phyloP scores from a whole-genome alignment of 1,140 invertebrate genomes.

The Latrodectus geometricus region DNA sequence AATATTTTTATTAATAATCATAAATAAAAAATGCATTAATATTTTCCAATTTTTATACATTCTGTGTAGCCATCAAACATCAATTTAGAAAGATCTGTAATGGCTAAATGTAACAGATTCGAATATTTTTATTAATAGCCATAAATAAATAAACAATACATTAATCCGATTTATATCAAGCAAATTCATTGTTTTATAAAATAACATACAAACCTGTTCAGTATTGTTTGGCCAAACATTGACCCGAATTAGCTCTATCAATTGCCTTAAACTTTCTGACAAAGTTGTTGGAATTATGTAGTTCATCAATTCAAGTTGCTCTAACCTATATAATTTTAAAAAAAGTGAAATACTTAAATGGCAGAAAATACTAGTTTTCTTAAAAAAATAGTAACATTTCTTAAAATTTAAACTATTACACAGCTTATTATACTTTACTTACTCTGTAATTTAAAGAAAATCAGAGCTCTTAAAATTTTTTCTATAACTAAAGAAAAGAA shows the following conservation, averaged over 20 bases:
- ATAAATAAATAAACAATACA: not conserved
- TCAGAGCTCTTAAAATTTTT: too few relatives aligned
- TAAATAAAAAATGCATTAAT: too few relatives aligned
- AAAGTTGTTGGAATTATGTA: constrained; percentile 18
- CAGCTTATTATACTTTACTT: too few relatives aligned
- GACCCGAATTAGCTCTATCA: constrained; percentile 13
- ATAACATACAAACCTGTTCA: constrained; percentile 7
- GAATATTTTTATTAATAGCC: not conserved
- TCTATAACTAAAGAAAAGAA: too few relatives aligned
- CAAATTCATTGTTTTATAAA: not conserved
- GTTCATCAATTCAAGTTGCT: constrained; percentile 43
- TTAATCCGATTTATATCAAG: not conserved
- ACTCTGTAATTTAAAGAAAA: too few relatives aligned
- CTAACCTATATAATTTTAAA: constrained; percentile 10
- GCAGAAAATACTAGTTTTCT: not conserved
- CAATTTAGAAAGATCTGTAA: not conserved
- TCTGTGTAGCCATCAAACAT: not conserved
- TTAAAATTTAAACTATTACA: too few relatives aligned
- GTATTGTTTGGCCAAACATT: constrained; percentile 35
- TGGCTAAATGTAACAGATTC: not conserved
- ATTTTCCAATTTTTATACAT: too few relatives aligned
- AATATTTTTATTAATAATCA: too few relatives aligned
- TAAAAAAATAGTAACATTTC: too few relatives aligned
- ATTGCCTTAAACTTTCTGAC: not conserved
- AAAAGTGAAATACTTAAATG: not conserved